These are phyloP conservation scores for Zaprionus tsacasi DNA, from an alignment of 1,140 invertebrate species.

Conservation along the genomic window DNA sequence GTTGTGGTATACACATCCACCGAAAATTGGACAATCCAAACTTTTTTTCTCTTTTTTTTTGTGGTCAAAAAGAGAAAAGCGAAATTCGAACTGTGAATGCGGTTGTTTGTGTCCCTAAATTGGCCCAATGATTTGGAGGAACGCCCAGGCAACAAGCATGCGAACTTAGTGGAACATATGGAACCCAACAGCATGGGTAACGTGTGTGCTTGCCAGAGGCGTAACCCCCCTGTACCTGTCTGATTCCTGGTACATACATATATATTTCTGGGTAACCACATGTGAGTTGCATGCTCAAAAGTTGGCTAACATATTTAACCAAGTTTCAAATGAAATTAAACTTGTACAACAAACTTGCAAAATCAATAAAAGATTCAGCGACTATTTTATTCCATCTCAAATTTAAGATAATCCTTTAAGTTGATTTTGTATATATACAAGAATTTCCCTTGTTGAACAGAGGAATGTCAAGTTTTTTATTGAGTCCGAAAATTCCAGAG, in stretches of 20 bases:
- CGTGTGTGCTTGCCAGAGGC: slow-evolving; percentile 5
- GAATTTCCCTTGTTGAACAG: slow-evolving; percentile 17
- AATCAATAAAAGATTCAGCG: slow-evolving; percentile 1
- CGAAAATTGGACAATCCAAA: slow-evolving; percentile 11
- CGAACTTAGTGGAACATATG: slow-evolving; percentile 35
- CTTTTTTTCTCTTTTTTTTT: background rate
- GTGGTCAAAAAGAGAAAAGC: slow-evolving; percentile 6
- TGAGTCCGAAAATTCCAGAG: slow-evolving; percentile 4
- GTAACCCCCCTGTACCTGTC: background rate
- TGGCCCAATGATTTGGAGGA: slow-evolving; percentile 21
- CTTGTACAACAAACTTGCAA: background rate
- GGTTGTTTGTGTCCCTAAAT: slow-evolving; percentile 6
- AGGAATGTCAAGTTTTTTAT: slow-evolving; percentile 7
- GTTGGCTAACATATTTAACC: slow-evolving; percentile 10
- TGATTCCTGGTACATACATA: slow-evolving; percentile 11
- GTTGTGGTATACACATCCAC: background rate
- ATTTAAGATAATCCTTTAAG: background rate
- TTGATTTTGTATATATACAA: background rate
- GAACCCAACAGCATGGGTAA: slow-evolving; percentile 12
- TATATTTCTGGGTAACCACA: background rate
- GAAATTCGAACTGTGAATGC: slow-evolving; percentile 19
- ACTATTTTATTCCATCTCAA: background rate
- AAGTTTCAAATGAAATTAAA: slow-evolving; percentile 3
- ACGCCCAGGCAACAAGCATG: background rate
- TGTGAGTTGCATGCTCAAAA: slow-evolving; percentile 23